Evolutionary conservation across 2,113 vertebrate species (phyloP), one percentile per base, ranked within the genome.

Genomic region (Eonycteris spelaea): DNA sequence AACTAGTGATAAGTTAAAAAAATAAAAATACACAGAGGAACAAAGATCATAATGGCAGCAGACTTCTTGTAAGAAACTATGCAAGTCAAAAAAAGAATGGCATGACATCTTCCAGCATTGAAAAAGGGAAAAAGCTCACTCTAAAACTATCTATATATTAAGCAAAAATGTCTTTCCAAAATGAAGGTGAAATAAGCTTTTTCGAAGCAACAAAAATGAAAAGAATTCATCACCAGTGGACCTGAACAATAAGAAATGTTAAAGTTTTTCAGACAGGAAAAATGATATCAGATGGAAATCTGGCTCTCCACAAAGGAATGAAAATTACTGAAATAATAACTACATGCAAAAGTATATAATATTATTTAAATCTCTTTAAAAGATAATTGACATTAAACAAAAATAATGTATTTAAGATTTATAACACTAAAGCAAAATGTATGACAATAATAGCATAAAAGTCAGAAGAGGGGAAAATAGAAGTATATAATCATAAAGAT

Each of bases 231-330:
- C 53, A 65, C 43, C 10, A 73, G 16, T 6, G 59, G 77, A 84
- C 10, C 26, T 63, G 43, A 94, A 91, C 40, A 55, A 87, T 61
- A 91, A 94, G 70, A 90, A 84, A 90, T 40, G 24, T 61, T 83
- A 59, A 57, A 67, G 78, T 30, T 40, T 48, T 30, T 67, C 71
- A 85, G 55, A 74, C 57, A 53, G 57, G 84, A 79, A 89, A 85
- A 79, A 73, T 26, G n/a, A 48, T 43, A 65, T 24, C 63, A 11
- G 4, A 28, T 92, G 30, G n/a, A 79, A 86, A 86, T 90, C 48
- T 38, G 35, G 15, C n/a, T 73, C 55, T 79, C 82, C 35, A n/a
- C n/a, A 35, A 79, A 65, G 33, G 48, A 59, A 71, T 6, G 28
- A 45, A 53, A 15, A 73, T 16, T 65, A 4, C 40, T 86, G 35